A percentile compares a stretch with the other conserved stretches of the same genome.
Conservation (phyloP, 2,888 invertebrate genomes). For the Pachliopta kotzebuea region DNA sequence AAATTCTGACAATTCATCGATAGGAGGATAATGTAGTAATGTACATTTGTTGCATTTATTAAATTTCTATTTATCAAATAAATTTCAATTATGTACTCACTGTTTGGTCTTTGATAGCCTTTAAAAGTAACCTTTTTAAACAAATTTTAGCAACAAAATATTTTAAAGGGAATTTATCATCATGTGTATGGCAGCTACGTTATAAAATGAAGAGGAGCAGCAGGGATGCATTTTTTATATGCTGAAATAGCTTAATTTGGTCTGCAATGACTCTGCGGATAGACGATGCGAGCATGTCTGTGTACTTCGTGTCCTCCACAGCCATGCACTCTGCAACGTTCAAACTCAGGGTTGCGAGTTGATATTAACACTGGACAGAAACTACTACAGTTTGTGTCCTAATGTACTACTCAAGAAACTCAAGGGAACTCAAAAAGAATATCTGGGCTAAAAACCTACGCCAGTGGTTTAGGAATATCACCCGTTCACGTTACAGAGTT, state of each 20-base stretch:
- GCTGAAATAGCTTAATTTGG: constrained; percentile 21
- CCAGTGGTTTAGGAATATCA: no score
- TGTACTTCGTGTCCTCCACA: constrained; percentile 10
- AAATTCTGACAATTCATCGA: background rate
- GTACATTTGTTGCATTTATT: no score
- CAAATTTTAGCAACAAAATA: background rate
- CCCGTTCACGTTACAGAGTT: no score
- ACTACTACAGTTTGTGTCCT: no score
- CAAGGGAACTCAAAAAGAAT: no score
- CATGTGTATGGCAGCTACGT: background rate
- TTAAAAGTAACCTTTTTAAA: no score
- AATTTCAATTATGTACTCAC: background rate
- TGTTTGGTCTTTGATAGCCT: background rate
- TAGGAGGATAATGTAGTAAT: no score
- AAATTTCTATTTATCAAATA: background rate
- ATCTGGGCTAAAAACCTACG: no score
- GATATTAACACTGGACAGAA: no score
- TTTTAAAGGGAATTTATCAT: background rate
- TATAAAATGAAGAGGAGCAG: constrained; percentile 1
- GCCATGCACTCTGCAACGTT: constrained; percentile 13
- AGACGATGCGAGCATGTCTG: constrained; percentile 20
- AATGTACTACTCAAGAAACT: no score
- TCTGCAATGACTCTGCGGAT: constrained; percentile 13
- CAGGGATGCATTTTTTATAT: constrained; percentile 6
- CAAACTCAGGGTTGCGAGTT: constrained; percentile 9